Evolutionary conservation across 2,113 vertebrate species (phyloP), one percentile per base, ranked within the genome.

Genomic region (Heliornis fulica): DNA sequence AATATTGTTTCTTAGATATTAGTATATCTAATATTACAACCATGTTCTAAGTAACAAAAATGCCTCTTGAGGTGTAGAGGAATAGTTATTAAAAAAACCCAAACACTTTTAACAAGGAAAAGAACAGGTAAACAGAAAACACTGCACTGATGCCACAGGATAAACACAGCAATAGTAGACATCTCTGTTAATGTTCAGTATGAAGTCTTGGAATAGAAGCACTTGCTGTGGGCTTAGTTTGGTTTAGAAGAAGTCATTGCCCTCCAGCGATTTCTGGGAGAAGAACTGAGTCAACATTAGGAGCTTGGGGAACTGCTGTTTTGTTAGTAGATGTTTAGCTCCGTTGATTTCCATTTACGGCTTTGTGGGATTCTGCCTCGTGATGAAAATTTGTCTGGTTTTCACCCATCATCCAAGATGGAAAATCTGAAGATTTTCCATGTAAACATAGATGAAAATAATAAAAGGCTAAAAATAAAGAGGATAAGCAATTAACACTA

Each of bases 391-490:
- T 46, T 68, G 10, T 51, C 94, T 80, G 80, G 71, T 88, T 95
- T 83, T 92, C 45, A 80, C 71, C 20, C 76, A 40, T 76, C 23
- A 40, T 60, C 40, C 79, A 88, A 93, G 45, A 59, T 40, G 68
- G 3, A 84, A 75, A 72, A 83, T 60, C 48, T 88, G 88, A 78
- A 90, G 16, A 77, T 89, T 96, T 96, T 95, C 94, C 89, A 86
- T 87, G 76, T 83, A 95, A 94, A 89, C 71, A 91, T 53, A 57
- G 59, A 83, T 61, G 32, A 72, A 83, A 95, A 60, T 83, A 93
- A 88, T 51, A 90, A 56, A 94, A 80, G 40, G 5, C 71, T 95
- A 90, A 92, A 96, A 96, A 95, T 85, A 90, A 88, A 32, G 28
- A 43, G 15, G 6, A n/a, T 65, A 43, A 63, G 7, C n/a, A 83